A percentile compares a stretch with the other conserved stretches of the same genome.
These are phyloP conservation scores for Drosophila ogumai DNA, from an alignment of 1,140 invertebrate species.

Conservation along the genomic window DNA sequence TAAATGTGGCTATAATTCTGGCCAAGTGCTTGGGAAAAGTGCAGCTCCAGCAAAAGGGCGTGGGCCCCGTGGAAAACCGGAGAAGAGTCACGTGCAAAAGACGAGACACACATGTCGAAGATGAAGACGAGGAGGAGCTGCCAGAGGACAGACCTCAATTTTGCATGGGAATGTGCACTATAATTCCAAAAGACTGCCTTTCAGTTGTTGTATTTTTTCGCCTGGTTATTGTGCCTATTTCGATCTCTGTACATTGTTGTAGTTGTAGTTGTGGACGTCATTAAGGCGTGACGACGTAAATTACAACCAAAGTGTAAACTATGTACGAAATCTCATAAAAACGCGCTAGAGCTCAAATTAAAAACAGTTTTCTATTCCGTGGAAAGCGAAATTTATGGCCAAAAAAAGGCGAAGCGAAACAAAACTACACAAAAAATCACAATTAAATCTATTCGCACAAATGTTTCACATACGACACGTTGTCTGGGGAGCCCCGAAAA, in stretches of 20 bases:
- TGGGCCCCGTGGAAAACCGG: constrained; percentile 39
- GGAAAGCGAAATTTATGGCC: constrained; percentile 78
- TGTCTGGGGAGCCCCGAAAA: constrained; percentile 25
- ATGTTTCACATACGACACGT: constrained; percentile 71
- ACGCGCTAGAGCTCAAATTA: constrained; percentile 50
- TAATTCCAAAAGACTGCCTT: constrained; percentile 37
- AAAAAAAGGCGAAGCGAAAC: constrained; percentile 31
- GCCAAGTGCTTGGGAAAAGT: constrained; percentile 33
- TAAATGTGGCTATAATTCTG: constrained; percentile 15
- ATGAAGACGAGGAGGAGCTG: constrained; percentile 8
- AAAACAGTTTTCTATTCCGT: constrained; percentile 72
- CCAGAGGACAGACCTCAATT: constrained; percentile 1
- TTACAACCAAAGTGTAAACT: constrained; percentile 70
- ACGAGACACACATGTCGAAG: constrained; percentile 34
- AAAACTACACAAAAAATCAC: constrained; percentile 24
- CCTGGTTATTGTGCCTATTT: constrained; percentile 32
- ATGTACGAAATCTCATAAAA: constrained; percentile 57
- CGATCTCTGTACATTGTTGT: constrained; percentile 43
- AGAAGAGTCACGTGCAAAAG: constrained; percentile 48
- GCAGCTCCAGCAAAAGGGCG: constrained; percentile 67
- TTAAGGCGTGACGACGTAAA: constrained; percentile 80
- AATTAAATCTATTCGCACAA: constrained; percentile 53
- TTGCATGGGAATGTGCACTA: constrained; percentile 63
- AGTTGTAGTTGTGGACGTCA: constrained; percentile 45
- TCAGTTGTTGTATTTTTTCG: constrained; percentile 14